Percentiles rank a stretch among this genome's conserved stretches.
These are phyloP conservation scores for Bucorvus abyssinicus DNA, from an alignment of 2,797 vertebrate genomes.

Conservation along the genomic window DNA sequence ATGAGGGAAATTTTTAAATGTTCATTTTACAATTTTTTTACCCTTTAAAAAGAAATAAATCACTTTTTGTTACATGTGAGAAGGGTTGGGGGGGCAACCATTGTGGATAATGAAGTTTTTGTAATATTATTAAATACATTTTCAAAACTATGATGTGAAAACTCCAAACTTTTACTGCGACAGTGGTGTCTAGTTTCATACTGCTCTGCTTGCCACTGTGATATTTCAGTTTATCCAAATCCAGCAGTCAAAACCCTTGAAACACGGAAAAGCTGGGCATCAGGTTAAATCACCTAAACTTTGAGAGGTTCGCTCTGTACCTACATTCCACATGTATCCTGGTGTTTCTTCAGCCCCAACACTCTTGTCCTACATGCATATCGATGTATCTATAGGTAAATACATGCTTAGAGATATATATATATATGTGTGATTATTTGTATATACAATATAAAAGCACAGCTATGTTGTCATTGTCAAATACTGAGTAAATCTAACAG, in stretches of 20 bases:
- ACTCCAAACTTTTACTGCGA: not conserved
- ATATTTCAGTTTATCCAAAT: not conserved
- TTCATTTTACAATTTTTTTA: constrained; percentile 22
- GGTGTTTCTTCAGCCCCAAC: not conserved
- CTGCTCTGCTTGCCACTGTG: not conserved
- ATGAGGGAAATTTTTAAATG: not conserved
- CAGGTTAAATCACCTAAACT: not conserved
- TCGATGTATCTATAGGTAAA: not conserved
- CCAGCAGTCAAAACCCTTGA: not conserved
- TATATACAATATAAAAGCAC: not conserved
- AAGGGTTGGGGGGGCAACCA: not conserved
- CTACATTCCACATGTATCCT: not conserved
- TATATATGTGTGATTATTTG: constrained; percentile 12
- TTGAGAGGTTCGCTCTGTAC: not conserved
- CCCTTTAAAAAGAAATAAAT: not conserved
- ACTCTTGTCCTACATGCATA: not conserved
- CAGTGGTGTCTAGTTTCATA: not conserved
- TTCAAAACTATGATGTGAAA: not conserved
- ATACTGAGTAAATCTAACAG: constrained; percentile 19
- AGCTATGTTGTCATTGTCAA: not conserved
- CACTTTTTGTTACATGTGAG: not conserved
- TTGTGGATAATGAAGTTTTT: not conserved
- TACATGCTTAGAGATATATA: not conserved
- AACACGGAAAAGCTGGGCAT: not conserved
- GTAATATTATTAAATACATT: not conserved